phyloP scores from a whole-genome alignment of 2,113 vertebrate genomes.

The Chlamydotis undulata region DNA sequence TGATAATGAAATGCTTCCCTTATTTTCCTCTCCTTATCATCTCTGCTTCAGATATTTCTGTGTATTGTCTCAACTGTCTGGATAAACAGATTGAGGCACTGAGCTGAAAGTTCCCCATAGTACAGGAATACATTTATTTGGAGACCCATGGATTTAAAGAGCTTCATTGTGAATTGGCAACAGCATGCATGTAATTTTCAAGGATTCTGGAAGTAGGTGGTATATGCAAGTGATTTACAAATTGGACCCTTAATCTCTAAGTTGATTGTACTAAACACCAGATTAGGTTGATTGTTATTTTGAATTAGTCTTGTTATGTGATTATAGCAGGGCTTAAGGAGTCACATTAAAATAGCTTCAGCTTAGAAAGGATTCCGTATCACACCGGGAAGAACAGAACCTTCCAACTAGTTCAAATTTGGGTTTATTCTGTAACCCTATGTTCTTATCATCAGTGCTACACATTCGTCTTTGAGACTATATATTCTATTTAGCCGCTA shows the following conservation, averaged over 20 bases:
- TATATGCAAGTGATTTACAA: neutral
- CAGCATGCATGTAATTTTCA: neutral
- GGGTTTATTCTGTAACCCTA: neutral
- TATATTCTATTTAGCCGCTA: neutral
- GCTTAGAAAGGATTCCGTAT: neutral
- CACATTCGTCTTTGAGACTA: neutral
- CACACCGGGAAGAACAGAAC: neutral
- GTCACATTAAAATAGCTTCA: constrained; percentile 4
- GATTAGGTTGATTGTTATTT: constrained; percentile 49
- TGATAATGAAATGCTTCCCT: neutral
- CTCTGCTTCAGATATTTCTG: neutral
- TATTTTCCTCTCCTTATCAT: neutral
- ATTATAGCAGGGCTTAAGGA: neutral
- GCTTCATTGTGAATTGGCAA: neutral
- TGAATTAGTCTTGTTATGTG: constrained; percentile 58
- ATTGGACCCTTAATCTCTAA: constrained; percentile 15
- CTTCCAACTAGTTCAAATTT: neutral
- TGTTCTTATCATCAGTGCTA: neutral
- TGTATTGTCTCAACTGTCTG: neutral
- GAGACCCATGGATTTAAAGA: neutral
- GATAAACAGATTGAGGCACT: neutral
- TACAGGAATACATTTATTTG: neutral
- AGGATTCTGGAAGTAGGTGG: neutral
- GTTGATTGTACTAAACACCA: constrained; percentile 36
- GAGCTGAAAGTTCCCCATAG: neutral